phyloP scores from a whole-genome alignment of 2,888 invertebrate species.

The Dynastes tityus region DNA sequence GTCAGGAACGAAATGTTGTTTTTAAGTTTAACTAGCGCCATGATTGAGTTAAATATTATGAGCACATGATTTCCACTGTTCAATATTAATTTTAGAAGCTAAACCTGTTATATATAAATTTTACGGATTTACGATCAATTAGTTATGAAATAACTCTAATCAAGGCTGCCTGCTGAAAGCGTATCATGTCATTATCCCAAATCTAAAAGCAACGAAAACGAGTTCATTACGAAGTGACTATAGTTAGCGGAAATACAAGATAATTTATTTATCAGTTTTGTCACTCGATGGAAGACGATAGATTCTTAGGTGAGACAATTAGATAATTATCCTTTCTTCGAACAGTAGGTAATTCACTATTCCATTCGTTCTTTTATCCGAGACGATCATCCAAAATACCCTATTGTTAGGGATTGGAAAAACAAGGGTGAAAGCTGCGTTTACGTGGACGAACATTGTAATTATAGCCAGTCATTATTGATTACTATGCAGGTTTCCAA shows the following conservation, averaged over 20 bases:
- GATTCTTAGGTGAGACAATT: constrained; percentile 10
- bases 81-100: too few relatives aligned
- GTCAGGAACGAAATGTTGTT: too few relatives aligned
- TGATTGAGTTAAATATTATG: too few relatives aligned
- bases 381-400: not conserved
- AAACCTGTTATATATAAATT: not conserved
- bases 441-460: too few relatives aligned
- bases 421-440: too few relatives aligned
- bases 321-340: constrained; percentile 8
- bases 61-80: too few relatives aligned
- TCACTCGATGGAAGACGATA: not conserved
- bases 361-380: not conserved
- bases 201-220: not conserved
- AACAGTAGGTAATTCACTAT: not conserved
- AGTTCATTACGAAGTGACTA: not conserved
- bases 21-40: too few relatives aligned
- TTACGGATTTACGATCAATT: not conserved
- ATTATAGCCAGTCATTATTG: too few relatives aligned
- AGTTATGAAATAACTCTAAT: not conserved
- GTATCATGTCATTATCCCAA: not conserved
- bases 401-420: not conserved
- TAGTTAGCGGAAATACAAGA: constrained; percentile 1
- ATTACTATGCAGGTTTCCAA: too few relatives aligned
- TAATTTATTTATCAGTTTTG: not conserved
- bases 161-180: not conserved